Conservation (phyloP, 2,888 invertebrate genomes). For the Falcaria lacertinaria region DNA sequence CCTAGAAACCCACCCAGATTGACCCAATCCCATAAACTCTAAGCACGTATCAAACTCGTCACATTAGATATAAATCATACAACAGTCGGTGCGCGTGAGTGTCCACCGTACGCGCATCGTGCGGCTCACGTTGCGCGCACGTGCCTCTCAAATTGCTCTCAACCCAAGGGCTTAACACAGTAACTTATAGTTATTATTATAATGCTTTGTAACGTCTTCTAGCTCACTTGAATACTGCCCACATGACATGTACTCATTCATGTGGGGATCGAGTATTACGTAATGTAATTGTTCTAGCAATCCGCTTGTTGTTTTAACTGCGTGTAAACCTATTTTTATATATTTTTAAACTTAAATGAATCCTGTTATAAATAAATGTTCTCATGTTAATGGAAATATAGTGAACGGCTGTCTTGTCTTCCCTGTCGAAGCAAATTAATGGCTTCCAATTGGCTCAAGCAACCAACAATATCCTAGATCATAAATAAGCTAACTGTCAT, state of each 20-base stretch:
- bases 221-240: neutral
- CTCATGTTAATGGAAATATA: too few species aligned
- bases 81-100: neutral
- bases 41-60: neutral
- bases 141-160: too few species aligned
- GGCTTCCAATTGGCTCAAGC: too few species aligned
- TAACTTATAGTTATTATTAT: neutral
- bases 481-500: too few species aligned
- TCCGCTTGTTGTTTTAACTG: too few species aligned
- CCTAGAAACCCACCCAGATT: neutral
- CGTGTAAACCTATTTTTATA: too few species aligned
- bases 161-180: neutral
- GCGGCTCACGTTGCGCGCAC: constrained; percentile 1
- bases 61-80: neutral
- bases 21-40: neutral
- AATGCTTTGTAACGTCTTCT: neutral
- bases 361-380: too few species aligned
- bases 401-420: too few species aligned
- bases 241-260: neutral
- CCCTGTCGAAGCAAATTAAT: too few species aligned
- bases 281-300: too few species aligned
- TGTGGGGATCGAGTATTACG: neutral
- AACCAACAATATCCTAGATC: too few species aligned
- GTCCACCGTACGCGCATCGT: neutral
- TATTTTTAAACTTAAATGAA: too few species aligned